These are phyloP conservation scores for Formicarius rufipectus DNA, from an alignment of 2,113 vertebrate genomes.

Conservation along the genomic window DNA sequence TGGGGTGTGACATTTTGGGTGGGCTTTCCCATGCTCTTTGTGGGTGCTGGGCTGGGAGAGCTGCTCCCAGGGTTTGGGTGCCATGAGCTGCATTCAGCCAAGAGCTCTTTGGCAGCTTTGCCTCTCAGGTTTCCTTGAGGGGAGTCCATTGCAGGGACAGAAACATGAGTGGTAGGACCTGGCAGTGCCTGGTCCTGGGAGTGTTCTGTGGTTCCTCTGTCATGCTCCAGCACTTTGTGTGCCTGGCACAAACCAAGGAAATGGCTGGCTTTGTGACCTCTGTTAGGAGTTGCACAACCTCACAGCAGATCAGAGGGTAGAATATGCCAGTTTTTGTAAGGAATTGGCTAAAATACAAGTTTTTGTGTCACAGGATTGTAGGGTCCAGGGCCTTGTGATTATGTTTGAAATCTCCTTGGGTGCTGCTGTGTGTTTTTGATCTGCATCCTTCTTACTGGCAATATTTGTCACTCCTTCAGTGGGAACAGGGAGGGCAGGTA, in stretches of 20 bases:
- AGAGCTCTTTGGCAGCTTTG: neutral
- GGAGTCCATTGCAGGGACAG: neutral
- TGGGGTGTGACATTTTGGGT: neutral
- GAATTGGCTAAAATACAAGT: neutral
- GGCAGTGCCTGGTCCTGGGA: neutral
- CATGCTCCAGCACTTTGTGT: neutral
- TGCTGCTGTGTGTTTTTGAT: neutral
- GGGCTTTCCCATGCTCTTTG: neutral
- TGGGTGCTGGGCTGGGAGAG: neutral
- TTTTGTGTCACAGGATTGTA: neutral
- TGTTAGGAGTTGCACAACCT: neutral
- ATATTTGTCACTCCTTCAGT: neutral
- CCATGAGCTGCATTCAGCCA: neutral
- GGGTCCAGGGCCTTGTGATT: neutral
- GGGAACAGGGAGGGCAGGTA: neutral
- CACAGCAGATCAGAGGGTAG: neutral
- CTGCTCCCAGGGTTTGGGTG: neutral
- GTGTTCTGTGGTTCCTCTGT: rapidly evolving
- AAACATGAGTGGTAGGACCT: neutral
- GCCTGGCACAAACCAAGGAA: neutral
- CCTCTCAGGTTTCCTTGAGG: neutral
- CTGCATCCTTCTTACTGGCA: neutral
- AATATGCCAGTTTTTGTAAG: neutral
- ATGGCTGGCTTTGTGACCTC: neutral
- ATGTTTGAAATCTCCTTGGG: neutral